These are phyloP conservation scores for Cheumatopsyche charites DNA, from an alignment of 1,140 invertebrate species.

Conservation along the genomic window DNA sequence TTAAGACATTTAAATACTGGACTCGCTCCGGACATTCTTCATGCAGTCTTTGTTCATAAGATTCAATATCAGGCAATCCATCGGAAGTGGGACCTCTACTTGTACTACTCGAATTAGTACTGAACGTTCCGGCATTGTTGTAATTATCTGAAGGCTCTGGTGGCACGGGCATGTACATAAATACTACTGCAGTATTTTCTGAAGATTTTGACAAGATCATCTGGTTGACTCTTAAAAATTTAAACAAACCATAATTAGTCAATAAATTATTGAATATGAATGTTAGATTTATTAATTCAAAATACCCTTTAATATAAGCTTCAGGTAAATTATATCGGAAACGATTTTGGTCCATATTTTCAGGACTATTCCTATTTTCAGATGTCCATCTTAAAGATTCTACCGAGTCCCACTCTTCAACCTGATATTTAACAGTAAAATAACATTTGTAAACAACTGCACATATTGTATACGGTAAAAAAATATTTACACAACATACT, in stretches of 20 bases:
- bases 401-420: constrained; percentile 43
- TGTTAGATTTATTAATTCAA: not conserved
- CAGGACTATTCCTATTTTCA: not conserved
- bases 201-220: constrained; percentile 54
- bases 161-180: constrained; percentile 56
- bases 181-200: constrained; percentile 57
- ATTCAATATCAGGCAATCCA: constrained; percentile 4
- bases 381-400: constrained; percentile 34
- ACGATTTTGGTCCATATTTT: not conserved
- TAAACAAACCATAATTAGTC: too few species aligned
- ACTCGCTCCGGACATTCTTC: constrained; percentile 39
- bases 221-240: constrained; percentile 53
- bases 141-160: constrained; percentile 39
- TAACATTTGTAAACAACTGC: too few species aligned
- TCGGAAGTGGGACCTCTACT: constrained; percentile 9
- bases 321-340: constrained; percentile 34
- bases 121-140: not conserved
- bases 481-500: constrained; percentile 45
- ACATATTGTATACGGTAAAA: not conserved
- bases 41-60: constrained; percentile 28
- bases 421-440: constrained; percentile 18
- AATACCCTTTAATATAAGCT: constrained; percentile 33
- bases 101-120: not conserved
- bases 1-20: constrained; percentile 68
- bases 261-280: constrained; percentile 18